phyloP scores from a whole-genome alignment of 53 echinoderm and acorn worm genomes.

The Holothuria scabra region DNA sequence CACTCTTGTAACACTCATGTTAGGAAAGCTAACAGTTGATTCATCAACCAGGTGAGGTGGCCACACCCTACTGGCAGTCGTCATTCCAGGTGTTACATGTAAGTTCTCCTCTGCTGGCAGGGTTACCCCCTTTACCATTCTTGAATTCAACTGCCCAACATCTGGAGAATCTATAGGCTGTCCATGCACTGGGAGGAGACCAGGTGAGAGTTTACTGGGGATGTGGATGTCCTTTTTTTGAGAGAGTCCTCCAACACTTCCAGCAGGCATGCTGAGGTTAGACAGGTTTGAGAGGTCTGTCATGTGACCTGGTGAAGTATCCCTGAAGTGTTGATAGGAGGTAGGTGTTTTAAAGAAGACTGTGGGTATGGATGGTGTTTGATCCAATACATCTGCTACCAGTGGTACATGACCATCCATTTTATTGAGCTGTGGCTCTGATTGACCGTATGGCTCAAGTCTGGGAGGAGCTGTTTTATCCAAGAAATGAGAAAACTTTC shows the following conservation, averaged over 20 bases:
- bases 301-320: too few species aligned
- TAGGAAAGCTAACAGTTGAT: conserved; percentile 76
- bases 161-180: not conserved
- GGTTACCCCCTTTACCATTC: not conserved
- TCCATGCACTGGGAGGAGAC: too few species aligned
- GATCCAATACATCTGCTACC: not conserved
- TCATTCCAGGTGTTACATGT: conserved; percentile 25
- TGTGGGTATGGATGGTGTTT: not conserved
- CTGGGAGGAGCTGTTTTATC: conserved; percentile 32
- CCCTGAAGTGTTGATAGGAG: too few species aligned
- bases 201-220: too few species aligned
- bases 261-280: not conserved
- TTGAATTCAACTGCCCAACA: too few species aligned
- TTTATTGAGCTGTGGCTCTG: conserved; percentile 51
- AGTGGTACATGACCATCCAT: conserved; percentile 23
- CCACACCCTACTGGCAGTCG: conserved; percentile 51
- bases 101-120: not conserved
- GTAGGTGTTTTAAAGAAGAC: conserved; percentile 16
- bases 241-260: not conserved
- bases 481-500: not conserved
- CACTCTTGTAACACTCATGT: conserved; percentile 65
- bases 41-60: conserved; percentile 81
- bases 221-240: too few species aligned
- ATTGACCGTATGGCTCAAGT: conserved; percentile 56
- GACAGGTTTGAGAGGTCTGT: conserved; percentile 12